These are phyloP conservation scores for honey bee (Apis mellifera) DNA, from an alignment of 1,140 invertebrate genomes.

Conservation along the genomic window DNA sequence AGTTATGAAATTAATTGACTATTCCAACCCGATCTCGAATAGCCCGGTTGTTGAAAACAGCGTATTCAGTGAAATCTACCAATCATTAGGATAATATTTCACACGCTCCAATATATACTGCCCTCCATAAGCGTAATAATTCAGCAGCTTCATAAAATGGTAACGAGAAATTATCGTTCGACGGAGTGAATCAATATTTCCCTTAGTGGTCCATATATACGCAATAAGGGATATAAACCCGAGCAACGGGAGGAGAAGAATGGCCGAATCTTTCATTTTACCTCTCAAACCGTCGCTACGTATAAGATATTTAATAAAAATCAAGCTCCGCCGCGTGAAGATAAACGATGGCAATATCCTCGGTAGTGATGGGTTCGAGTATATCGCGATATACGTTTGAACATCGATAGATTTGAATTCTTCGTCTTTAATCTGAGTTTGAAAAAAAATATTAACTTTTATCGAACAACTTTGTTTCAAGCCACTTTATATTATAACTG, in stretches of 20 bases:
- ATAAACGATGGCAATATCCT: not conserved
- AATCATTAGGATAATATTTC: constrained; percentile 11
- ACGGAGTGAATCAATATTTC: constrained; percentile 12
- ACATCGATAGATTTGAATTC: too few relatives aligned
- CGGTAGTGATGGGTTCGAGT: too few relatives aligned
- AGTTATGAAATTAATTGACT: not conserved
- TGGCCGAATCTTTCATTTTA: not conserved
- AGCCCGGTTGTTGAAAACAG: not conserved
- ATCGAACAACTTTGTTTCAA: too few relatives aligned
- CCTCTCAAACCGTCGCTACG: not conserved
- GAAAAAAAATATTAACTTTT: too few relatives aligned
- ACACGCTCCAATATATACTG: not conserved
- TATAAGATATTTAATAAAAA: not conserved
- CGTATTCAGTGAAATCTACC: not conserved
- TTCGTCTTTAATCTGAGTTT: too few relatives aligned
- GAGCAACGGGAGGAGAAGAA: not conserved
- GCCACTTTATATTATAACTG: too few relatives aligned
- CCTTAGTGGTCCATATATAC: not conserved
- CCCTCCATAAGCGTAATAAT: not conserved
- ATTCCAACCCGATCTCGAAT: not conserved
- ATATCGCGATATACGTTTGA: too few relatives aligned
- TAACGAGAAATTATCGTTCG: constrained; percentile 6
- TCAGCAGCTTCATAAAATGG: constrained; percentile 3
- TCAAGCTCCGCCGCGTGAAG: not conserved
- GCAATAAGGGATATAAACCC: not conserved